A percentile compares a stretch with the other conserved stretches of the same genome.
These are phyloP conservation scores for Sorex fumeus DNA, from an alignment of 2,113 vertebrate species.

Conservation along the genomic window DNA sequence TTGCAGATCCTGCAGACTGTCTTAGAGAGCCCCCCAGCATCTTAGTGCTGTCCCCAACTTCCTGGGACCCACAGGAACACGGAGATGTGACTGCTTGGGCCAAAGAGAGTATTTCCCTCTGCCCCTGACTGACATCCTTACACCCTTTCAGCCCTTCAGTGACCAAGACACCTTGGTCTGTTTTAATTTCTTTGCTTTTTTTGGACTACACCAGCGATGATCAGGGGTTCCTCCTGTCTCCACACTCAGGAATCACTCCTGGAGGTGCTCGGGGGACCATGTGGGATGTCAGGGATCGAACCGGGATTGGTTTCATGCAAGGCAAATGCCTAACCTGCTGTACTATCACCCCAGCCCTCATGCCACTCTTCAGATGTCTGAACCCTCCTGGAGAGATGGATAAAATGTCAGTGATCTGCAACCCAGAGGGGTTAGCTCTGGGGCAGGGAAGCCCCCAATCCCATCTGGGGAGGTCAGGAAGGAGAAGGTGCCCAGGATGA, in stretches of 20 bases:
- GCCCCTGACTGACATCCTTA: not conserved
- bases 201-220: no score
- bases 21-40: not conserved
- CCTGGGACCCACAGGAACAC: not conserved
- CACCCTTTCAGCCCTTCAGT: not conserved
- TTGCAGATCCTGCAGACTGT: not conserved
- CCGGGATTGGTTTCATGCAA: no score
- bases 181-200: no score
- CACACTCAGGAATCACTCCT: no score
- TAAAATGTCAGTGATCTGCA: not conserved
- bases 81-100: not conserved
- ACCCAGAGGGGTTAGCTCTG: not conserved
- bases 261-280: no score
- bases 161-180: not conserved
- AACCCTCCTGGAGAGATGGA: not conserved
- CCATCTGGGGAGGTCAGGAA: not conserved
- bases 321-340: no score
- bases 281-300: no score
- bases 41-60: not conserved
- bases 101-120: not conserved
- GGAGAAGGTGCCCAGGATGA: not conserved
- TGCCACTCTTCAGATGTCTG: not conserved
- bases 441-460: not conserved
- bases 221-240: no score
- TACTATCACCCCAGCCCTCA: no score